Percentiles rank a stretch among this genome's conserved stretches.
phyloP scores from a whole-genome alignment of 2,797 vertebrate species.

The Sebastes jordani region DNA sequence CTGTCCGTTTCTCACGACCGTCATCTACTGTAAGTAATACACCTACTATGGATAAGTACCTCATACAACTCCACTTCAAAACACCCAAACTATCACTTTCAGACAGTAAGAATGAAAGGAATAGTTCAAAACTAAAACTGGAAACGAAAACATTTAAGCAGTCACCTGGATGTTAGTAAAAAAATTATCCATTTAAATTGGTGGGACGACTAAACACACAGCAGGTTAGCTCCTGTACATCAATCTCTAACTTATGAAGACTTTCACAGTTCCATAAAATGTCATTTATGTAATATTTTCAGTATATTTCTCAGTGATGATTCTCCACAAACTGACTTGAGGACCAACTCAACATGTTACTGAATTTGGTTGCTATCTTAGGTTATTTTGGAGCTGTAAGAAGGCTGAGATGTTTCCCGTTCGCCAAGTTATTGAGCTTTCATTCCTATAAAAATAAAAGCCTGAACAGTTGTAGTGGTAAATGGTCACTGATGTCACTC shows the following conservation, averaged over 20 bases:
- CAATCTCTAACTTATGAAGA: background rate
- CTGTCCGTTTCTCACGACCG: too few species aligned
- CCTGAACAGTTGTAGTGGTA: background rate
- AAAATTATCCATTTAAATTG: background rate
- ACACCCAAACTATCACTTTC: too few species aligned
- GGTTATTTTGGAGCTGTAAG: background rate
- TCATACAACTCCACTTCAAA: too few species aligned
- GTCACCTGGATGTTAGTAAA: background rate
- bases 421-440: background rate
- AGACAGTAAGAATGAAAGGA: background rate
- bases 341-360: background rate
- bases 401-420: background rate
- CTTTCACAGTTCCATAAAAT: background rate
- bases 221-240: background rate
- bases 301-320: background rate
- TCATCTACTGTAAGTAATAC: too few species aligned
- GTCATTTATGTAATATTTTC: background rate
- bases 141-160: background rate
- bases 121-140: background rate
- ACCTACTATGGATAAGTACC: too few species aligned
- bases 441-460: background rate
- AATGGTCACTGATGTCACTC: background rate
- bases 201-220: background rate
- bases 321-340: background rate
- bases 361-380: background rate